Conservation (phyloP, 2,888 invertebrate species). For the Caenorhabditis becei region DNA sequence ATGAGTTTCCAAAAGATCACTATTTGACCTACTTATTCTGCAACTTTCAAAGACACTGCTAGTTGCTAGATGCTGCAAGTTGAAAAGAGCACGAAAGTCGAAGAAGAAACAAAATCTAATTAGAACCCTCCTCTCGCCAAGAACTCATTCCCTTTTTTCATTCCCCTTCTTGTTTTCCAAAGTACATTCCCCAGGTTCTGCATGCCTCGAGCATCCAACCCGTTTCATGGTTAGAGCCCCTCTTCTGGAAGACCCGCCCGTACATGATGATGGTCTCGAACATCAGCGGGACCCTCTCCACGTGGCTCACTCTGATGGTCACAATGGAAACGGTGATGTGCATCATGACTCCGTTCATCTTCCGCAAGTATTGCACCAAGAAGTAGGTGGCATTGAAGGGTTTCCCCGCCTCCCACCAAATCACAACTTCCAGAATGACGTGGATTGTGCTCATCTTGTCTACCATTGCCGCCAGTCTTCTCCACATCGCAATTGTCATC, state of each 20-base stretch:
- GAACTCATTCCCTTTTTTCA: conserved; percentile 5
- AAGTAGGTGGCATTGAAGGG: conserved; percentile 23
- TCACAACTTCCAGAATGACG: conserved; percentile 51
- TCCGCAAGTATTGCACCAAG: conserved; percentile 77
- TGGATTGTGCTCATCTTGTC: conserved; percentile 63
- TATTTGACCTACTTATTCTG: no score
- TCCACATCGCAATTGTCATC: conserved; percentile 62
- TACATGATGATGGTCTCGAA: conserved; percentile 79
- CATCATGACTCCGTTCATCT: conserved; percentile 77
- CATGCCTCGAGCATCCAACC: conserved; percentile 74
- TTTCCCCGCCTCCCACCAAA: background rate
- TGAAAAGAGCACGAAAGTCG: no score
- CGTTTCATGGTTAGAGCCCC: conserved; percentile 67
- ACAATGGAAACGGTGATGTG: conserved; percentile 79
- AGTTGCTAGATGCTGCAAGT: no score
- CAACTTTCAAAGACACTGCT: no score
- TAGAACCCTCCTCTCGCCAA: no score
- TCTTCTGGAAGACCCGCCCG: conserved; percentile 78
- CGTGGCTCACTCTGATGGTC: conserved; percentile 78
- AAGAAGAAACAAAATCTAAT: background rate
- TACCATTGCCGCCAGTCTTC: conserved; percentile 54
- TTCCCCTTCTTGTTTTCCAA: conserved; percentile 19
- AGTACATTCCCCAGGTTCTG: conserved; percentile 69
- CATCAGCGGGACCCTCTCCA: conserved; percentile 78
- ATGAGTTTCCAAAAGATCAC: conserved; percentile 8